Evolutionary conservation across 2,113 vertebrate genomes (phyloP), one percentile per base, ranked within the genome.

Genomic region (Proteles cristata): DNA sequence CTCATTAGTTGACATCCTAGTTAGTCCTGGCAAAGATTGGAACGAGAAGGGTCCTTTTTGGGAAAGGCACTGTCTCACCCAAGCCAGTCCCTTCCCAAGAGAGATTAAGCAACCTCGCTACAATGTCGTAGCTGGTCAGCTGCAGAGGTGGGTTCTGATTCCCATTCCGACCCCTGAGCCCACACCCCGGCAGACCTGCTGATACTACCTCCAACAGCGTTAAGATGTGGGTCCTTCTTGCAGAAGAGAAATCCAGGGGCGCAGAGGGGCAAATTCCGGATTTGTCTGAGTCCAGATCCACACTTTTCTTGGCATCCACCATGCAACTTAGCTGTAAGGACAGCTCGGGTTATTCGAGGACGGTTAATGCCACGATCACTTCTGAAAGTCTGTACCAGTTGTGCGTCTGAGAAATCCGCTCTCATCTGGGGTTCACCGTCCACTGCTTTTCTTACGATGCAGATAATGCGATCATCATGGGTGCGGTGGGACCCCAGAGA

Each of bases 401-500:
- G 84, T 73, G 68, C 79, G 35, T 82, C 89, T 74, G 26, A 83
- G 92, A 68, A 33, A 19, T 48, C 50, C 3, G 0, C 28, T 85
- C n/a, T 35, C 66, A 11, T 48, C 21, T 48, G 73, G 82, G 53
- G 48, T 88, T 90, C 95, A 93, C 92, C 1, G 17, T 68, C 80
- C 89, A 58, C 83, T 92, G 76, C 5, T 73, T 98, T 88, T 58
- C 84, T 94, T 93, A 80, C 26, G 43, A 80, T 15, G 88, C 81
- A 71, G 77, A 12, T 74, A 79, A 80, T 68, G 45, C 53, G 66
- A 73, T 8, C 23, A 31, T 89, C 35, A 4, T 63, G 65, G 83
- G 23, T 71, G 14, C 68, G 12, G 21, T 1, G 65, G 83, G 74
- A 92, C 33, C 50, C 45, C 11, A 12, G 5, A 16, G 50, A 77